phyloP scores from a whole-genome alignment of 2,113 vertebrate genomes.

The Melanostigma gelatinosum region DNA sequence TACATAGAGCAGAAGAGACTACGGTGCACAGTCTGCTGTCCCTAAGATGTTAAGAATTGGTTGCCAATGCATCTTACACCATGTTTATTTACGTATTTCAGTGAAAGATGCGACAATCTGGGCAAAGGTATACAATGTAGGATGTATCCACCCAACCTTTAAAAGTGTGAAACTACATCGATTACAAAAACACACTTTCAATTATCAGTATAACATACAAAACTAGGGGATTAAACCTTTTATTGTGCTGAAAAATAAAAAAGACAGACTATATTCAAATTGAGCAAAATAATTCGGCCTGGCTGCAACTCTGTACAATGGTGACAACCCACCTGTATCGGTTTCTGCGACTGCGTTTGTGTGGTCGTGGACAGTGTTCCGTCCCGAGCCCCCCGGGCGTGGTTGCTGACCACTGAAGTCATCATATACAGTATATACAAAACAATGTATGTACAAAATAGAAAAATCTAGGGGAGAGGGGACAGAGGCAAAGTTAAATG shows the following conservation, averaged over 20 bases:
- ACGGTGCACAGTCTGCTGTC: background rate
- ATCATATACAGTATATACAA: slow-evolving; percentile 99
- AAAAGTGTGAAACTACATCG: background rate
- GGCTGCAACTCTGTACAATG: background rate
- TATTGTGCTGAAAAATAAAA: background rate
- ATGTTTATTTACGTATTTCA: background rate
- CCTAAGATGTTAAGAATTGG: background rate
- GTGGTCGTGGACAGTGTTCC: slow-evolving; percentile 86
- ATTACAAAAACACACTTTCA: background rate
- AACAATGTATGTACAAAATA: slow-evolving; percentile 99
- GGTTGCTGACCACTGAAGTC: slow-evolving; percentile 96
- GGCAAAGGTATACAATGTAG: background rate
- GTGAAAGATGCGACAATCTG: background rate
- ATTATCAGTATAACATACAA: background rate
- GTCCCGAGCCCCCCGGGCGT: slow-evolving; percentile 91
- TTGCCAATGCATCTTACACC: background rate
- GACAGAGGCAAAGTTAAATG: background rate
- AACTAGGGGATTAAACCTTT: background rate
- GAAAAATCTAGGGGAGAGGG: slow-evolving; percentile 89
- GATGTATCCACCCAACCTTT: background rate
- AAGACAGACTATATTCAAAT: background rate
- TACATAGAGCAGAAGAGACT: background rate
- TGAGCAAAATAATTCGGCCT: background rate
- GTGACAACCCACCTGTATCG: slow-evolving; percentile 88
- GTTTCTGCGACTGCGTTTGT: slow-evolving; percentile 94